phyloP scores from a whole-genome alignment of 2,113 vertebrate species.

The Pterophyllum scalare region DNA sequence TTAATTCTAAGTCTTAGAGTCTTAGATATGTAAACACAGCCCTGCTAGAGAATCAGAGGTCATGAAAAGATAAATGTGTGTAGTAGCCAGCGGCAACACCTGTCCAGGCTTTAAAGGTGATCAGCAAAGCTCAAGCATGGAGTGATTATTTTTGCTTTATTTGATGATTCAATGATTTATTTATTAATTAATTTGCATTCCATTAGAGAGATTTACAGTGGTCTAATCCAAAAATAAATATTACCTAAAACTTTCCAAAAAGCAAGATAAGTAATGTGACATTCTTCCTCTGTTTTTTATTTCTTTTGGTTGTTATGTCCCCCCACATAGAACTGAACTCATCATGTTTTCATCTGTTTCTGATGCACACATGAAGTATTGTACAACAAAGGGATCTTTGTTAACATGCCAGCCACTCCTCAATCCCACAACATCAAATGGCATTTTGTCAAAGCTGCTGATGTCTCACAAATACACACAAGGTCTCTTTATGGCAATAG shows the following conservation, averaged over 20 bases:
- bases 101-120: background rate
- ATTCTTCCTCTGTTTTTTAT: background rate
- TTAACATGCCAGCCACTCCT: no score
- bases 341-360: background rate
- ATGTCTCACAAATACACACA: background rate
- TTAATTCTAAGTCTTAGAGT: constrained; percentile 1
- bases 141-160: constrained; percentile 2
- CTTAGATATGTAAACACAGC: background rate
- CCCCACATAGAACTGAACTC: background rate
- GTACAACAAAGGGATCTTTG: no score
- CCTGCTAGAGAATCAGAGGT: constrained; percentile 26
- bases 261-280: background rate
- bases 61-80: constrained; percentile 2
- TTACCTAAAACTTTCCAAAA: background rate
- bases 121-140: background rate
- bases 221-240: background rate
- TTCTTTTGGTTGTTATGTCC: background rate
- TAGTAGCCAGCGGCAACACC: background rate
- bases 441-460: background rate
- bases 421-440: no score
- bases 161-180: background rate
- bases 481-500: background rate
- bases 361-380: no score
- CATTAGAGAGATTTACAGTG: background rate
- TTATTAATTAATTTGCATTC: background rate